Evolutionary conservation across 2,888 invertebrate genomes (phyloP).

Genomic region (Cotesia congregata): DNA sequence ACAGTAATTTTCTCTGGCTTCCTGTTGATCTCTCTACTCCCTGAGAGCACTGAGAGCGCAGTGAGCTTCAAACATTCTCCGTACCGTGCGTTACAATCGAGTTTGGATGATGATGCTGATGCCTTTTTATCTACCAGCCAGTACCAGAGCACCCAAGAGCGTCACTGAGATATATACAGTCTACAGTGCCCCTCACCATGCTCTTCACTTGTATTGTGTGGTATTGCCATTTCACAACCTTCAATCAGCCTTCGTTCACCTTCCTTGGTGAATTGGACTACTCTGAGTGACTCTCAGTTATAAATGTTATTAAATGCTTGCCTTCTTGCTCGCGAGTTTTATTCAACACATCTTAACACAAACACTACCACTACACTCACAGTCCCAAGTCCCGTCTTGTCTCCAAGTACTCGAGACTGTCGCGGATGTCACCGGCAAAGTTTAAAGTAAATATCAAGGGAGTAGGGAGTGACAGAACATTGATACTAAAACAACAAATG

Average conservation of each 20-base stretch:
- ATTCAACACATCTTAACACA: no score
- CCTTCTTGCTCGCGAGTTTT: no score
- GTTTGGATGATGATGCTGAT: slow-evolving; percentile 6
- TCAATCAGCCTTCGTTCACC: not conserved
- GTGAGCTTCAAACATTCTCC: slow-evolving; percentile 34
- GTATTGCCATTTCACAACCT: not conserved
- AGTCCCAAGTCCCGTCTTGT: no score
- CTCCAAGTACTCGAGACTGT: not conserved
- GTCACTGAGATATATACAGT: not conserved
- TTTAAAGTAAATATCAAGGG: slow-evolving; percentile 47
- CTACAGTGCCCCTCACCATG: not conserved
- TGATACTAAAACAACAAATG: not conserved
- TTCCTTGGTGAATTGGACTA: not conserved
- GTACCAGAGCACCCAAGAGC: not conserved
- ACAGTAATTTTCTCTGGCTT: not conserved
- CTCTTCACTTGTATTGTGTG: not conserved
- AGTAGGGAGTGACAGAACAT: slow-evolving; percentile 33
- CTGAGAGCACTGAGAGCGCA: not conserved
- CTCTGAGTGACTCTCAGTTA: no score
- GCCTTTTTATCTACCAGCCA: not conserved
- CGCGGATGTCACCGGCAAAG: slow-evolving; percentile 46
- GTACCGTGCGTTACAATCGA: slow-evolving; percentile 37
- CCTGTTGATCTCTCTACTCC: not conserved
- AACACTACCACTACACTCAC: no score
- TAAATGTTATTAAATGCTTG: no score